Conservation (phyloP, 2,888 invertebrate species). For the Agrotis exclamationis region DNA sequence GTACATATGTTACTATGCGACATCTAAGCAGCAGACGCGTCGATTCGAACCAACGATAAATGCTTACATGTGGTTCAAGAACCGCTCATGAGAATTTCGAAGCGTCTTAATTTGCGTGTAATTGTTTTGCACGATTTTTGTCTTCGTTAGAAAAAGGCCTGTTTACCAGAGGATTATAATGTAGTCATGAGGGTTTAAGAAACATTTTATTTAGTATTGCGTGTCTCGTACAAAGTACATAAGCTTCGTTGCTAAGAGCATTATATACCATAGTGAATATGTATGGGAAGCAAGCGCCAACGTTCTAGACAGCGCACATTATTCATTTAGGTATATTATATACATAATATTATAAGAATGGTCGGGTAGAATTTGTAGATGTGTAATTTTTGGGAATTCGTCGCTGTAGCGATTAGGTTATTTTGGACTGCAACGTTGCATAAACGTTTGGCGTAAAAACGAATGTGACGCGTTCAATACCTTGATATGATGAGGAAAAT, state of each 20-base stretch:
- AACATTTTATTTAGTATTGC: slow-evolving; percentile 23
- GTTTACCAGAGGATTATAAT: slow-evolving; percentile 8
- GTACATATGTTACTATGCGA: slow-evolving; percentile 63
- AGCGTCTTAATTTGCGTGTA: slow-evolving; percentile 24
- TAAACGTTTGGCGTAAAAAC: slow-evolving; percentile 25
- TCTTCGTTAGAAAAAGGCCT: background rate
- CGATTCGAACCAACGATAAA: slow-evolving; percentile 33
- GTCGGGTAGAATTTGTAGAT: slow-evolving; percentile 42
- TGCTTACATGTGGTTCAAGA: slow-evolving; percentile 31
- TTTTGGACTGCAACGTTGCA: slow-evolving; percentile 37
- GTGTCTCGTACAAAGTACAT: slow-evolving; percentile 15
- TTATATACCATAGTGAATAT: slow-evolving; percentile 44
- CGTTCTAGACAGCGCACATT: slow-evolving; percentile 56
- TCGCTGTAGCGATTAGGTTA: slow-evolving; percentile 41
- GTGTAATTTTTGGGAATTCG: slow-evolving; percentile 46
- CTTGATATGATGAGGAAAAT: background rate
- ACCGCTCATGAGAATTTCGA: slow-evolving; percentile 13
- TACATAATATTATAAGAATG: slow-evolving; percentile 19
- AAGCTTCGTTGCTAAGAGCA: slow-evolving; percentile 23
- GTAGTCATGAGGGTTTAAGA: slow-evolving; percentile 4
- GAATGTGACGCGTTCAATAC: slow-evolving; percentile 18
- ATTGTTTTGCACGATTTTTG: slow-evolving; percentile 25
- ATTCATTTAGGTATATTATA: slow-evolving; percentile 60
- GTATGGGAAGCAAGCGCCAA: slow-evolving; percentile 50
- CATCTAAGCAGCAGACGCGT: slow-evolving; percentile 31